A percentile compares a stretch with the other conserved stretches of the same genome.
These are phyloP conservation scores for Antheraea assamensis DNA, from an alignment of 2,888 invertebrate genomes.

Conservation along the genomic window DNA sequence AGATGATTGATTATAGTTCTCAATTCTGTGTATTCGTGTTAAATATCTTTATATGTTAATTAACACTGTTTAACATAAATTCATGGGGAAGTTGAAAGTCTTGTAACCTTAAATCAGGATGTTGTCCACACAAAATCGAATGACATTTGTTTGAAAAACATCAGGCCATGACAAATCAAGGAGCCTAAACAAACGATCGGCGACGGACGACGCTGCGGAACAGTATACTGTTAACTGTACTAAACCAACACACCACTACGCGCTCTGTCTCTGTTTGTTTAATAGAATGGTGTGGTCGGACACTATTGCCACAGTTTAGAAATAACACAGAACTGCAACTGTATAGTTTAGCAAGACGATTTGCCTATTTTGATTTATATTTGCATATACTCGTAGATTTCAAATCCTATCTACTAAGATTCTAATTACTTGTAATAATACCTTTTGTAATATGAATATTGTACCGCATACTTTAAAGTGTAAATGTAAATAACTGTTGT, in stretches of 20 bases:
- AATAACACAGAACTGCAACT: not conserved
- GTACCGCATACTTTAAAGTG: no score
- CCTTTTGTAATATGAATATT: no score
- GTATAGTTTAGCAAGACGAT: not conserved
- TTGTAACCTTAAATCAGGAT: not conserved
- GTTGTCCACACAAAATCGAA: not conserved
- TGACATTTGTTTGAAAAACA: conserved; percentile 14
- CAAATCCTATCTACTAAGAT: no score
- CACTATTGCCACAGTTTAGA: not conserved
- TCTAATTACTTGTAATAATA: no score
- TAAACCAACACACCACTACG: conserved; percentile 20
- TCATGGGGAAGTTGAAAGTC: not conserved
- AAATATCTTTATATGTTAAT: not conserved
- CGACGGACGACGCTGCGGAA: not conserved
- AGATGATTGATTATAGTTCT: no score
- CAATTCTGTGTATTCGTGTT: no score
- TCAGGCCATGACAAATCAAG: conserved; percentile 19
- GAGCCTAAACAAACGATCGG: conserved; percentile 19
- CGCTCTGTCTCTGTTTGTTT: conserved; percentile 20
- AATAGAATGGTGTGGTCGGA: conserved; percentile 17
- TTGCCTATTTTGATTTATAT: not conserved
- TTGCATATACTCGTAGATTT: no score
- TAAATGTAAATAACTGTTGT: no score
- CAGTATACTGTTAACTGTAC: conserved; percentile 14
- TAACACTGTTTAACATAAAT: not conserved